Conservation (phyloP, 2,797 vertebrate species). For the Mallotus villosus region DNA sequence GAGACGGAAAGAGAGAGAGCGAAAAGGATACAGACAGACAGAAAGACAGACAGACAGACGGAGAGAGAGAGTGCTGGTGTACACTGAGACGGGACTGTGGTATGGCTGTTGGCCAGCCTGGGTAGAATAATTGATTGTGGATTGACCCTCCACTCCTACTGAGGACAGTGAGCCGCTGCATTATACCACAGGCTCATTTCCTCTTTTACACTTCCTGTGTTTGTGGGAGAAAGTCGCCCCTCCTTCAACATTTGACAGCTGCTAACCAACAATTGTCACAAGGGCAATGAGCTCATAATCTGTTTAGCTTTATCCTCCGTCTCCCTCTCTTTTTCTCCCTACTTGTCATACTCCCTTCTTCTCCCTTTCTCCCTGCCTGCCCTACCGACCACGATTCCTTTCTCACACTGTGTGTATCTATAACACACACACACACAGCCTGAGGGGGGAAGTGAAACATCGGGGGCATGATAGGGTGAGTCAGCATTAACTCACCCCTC, state of each 20-base stretch:
- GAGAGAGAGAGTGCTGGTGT: slow-evolving; percentile 2
- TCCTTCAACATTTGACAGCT: slow-evolving; percentile 23
- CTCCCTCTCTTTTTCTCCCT: too few relatives aligned
- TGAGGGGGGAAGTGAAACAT: slow-evolving; percentile 47
- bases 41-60: too few relatives aligned
- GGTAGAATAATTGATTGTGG: slow-evolving; percentile 71
- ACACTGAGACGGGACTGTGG: slow-evolving; percentile 39
- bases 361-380: too few relatives aligned
- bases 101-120: slow-evolving; percentile 63
- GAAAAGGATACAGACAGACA: neutral
- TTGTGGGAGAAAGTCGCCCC: slow-evolving; percentile 5
- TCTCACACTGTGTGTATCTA: neutral
- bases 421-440: neutral
- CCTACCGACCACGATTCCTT: too few relatives aligned
- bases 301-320: too few relatives aligned
- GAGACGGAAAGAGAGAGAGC: neutral
- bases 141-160: slow-evolving; percentile 66
- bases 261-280: slow-evolving; percentile 23
- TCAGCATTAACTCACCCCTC: slow-evolving; percentile 56
- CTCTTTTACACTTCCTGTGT: slow-evolving; percentile 27
- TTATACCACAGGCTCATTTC: slow-evolving; percentile 53
- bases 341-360: too few relatives aligned
- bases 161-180: slow-evolving; percentile 61
- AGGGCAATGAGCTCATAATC: too few relatives aligned
- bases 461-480: slow-evolving; percentile 42